phyloP scores from a whole-genome alignment of 2,113 vertebrate genomes.

The Nannobrachium achirus region DNA sequence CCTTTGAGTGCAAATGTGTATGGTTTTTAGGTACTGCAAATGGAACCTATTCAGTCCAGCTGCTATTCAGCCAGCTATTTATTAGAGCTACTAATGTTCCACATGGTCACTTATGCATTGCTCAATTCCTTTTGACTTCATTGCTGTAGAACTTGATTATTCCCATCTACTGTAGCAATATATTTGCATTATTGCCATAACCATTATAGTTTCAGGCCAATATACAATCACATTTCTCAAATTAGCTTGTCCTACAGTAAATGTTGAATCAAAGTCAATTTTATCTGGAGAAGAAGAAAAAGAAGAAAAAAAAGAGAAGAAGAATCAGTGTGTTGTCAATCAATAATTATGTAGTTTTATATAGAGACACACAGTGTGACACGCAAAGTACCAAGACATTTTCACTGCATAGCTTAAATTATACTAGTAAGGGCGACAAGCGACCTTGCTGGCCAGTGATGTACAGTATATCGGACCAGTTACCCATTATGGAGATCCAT shows the following conservation, averaged over 20 bases:
- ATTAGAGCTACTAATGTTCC: too few relatives aligned
- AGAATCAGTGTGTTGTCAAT: neutral
- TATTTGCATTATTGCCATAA: neutral
- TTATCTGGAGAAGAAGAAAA: conserved; percentile 7
- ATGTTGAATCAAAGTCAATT: neutral
- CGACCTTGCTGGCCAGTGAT: too few relatives aligned
- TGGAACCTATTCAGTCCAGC: too few relatives aligned
- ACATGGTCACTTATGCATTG: too few relatives aligned
- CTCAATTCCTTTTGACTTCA: too few relatives aligned
- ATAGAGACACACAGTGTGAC: neutral
- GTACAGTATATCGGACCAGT: too few relatives aligned
- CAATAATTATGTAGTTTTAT: neutral
- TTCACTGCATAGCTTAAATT: neutral
- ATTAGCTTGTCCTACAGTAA: neutral
- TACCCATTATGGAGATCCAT: too few relatives aligned
- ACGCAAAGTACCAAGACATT: neutral
- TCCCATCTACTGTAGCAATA: neutral
- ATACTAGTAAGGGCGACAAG: too few relatives aligned
- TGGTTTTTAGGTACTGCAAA: too few relatives aligned
- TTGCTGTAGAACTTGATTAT: neutral
- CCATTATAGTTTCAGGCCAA: conserved; percentile 1
- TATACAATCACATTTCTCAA: neutral
- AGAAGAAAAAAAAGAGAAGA: conserved; percentile 4
- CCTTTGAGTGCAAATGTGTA: too few relatives aligned
- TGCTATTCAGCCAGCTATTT: too few relatives aligned